These are phyloP conservation scores for Ditylenchus dipsaci DNA, from an alignment of 1,140 invertebrate genomes.

Conservation along the genomic window DNA sequence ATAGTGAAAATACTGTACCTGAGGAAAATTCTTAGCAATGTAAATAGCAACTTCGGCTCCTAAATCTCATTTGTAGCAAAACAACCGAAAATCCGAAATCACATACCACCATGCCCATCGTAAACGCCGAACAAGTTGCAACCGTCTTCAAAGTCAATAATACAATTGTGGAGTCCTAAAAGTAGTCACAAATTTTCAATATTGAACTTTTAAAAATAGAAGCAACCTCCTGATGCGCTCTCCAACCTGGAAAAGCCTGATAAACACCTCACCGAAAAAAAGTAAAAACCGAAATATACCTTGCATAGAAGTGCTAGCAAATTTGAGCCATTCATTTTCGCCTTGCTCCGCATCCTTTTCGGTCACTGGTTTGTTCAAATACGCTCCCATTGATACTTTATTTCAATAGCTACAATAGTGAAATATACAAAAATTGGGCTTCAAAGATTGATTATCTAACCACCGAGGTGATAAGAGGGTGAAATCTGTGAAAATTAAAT, in stretches of 20 bases:
- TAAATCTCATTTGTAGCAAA: neutral
- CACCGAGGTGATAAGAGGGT: too few relatives aligned
- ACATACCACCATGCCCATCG: constrained; percentile 11
- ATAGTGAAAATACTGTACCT: neutral
- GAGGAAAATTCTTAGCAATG: constrained; percentile 5
- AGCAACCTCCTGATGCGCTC: constrained; percentile 8
- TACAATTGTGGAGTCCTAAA: constrained; percentile 16
- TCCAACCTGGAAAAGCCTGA: neutral
- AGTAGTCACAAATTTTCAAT: neutral
- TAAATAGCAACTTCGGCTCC: constrained; percentile 8
- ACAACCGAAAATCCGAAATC: neutral
- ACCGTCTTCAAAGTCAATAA: neutral
- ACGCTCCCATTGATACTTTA: neutral
- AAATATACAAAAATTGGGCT: too few relatives aligned
- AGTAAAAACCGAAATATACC: neutral
- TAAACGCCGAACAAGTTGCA: constrained; percentile 9
- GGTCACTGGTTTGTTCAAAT: neutral
- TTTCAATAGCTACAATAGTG: too few relatives aligned
- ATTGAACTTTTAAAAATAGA: neutral
- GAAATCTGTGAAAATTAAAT: too few relatives aligned
- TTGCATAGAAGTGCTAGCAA: constrained; percentile 9
- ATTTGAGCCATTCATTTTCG: constrained; percentile 6
- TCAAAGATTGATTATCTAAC: too few relatives aligned
- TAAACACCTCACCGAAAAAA: too few relatives aligned
- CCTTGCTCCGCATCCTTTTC: constrained; percentile 7